Base-by-base conservation (phyloP, 2,888 invertebrate genomes). In the Tenthredo notha region DNA sequence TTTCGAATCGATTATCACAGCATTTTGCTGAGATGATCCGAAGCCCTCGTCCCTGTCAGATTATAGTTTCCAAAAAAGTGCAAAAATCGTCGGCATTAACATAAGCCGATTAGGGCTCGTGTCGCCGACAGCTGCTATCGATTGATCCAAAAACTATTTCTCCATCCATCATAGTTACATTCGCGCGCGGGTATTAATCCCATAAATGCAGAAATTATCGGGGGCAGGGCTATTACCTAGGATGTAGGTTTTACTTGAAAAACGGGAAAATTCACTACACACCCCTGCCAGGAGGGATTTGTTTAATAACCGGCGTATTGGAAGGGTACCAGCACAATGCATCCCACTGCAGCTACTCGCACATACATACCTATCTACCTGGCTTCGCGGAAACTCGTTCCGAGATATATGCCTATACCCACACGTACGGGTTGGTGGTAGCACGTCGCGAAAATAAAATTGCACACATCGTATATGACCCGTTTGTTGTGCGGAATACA, bases 181-280 rank as follows among this genome's bases (percentile, higher is more conserved):
- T 18, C 43, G 40, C 72, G 87, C 85, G 86, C 86, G 77, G 87
- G 87, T 90, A 91, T 92, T 92, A 91, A 93, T 93, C 92, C 93
- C 85, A 90, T 93, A 92, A 93, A 92, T 92, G 90, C 91, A 86
- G 87, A 93, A 93, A 93, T 93, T 92, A 92, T 91, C 88, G 85
- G 85, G 87, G 88, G 72, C 9, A 67, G n/a, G 25, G 54, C 80
- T 80, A 80, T 80, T 61, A 80, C 54, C 37, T 37, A 29, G 50
- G 37, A 75, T 21, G 12, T 10, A 29, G 25, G n/a, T 80, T 80
- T 58, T 61, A 21, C 61, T 2, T 10, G 25, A 40, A 58, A 61
- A 40, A 61, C 50, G 58, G 80, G 80, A 61, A 80, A 80, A 80
- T 29, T 33, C 77, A 29, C 47, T 29, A 29, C 54, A 74, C 12